Evolutionary conservation across 2,888 invertebrate species (phyloP).

Genomic region (Drosophila macrothrix): DNA sequence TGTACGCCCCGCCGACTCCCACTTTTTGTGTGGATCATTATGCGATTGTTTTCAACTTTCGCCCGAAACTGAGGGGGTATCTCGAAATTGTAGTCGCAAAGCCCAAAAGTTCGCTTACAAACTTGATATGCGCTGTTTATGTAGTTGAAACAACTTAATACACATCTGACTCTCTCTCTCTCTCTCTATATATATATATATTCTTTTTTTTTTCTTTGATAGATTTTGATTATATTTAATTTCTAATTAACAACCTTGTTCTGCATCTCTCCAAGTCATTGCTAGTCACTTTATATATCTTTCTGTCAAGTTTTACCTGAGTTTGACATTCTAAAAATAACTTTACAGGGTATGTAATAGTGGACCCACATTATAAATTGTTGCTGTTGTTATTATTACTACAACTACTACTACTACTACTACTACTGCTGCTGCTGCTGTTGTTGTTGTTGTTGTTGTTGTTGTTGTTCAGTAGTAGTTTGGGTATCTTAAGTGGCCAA

Average conservation of each 20-base stretch:
- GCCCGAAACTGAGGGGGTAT: neutral
- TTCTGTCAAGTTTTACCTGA: neutral
- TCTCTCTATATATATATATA: neutral
- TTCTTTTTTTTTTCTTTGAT: neutral
- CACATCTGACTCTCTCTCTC: too few relatives aligned
- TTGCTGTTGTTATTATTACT: neutral
- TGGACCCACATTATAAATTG: neutral
- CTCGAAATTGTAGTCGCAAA: neutral
- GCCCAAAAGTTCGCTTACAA: neutral
- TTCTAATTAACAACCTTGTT: neutral
- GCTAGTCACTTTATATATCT: neutral
- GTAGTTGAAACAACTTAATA: neutral
- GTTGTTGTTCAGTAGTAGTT: constrained; percentile 34
- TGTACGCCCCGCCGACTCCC: constrained; percentile 18
- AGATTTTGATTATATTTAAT: neutral
- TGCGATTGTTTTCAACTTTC: constrained; percentile 28
- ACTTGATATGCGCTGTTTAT: neutral
- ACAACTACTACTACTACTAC: neutral
- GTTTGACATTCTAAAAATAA: neutral
- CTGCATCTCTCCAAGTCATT: neutral
- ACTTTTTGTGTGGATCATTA: constrained; percentile 23
- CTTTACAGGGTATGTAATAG: constrained; percentile 17
- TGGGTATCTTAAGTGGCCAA: constrained; percentile 66
- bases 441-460: constrained; percentile 27
- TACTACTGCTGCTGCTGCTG: neutral